A percentile compares a stretch with the other conserved stretches of the same genome.
phyloP scores from a whole-genome alignment of 2,888 invertebrate genomes.

The Acanthacorydalis orientalis region DNA sequence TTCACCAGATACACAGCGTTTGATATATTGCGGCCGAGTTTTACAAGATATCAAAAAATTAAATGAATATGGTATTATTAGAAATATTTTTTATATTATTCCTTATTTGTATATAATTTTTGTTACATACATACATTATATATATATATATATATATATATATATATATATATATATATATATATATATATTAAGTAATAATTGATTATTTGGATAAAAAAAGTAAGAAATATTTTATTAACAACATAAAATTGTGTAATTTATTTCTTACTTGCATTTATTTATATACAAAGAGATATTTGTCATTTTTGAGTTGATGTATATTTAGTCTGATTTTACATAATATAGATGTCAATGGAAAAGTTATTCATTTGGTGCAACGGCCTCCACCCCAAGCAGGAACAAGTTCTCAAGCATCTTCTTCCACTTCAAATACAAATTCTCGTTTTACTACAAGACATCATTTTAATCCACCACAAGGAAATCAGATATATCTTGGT shows the following conservation, averaged over 20 bases:
- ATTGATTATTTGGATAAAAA: not conserved
- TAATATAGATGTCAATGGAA: slow-evolving; percentile 67
- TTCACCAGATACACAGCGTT: slow-evolving; percentile 64
- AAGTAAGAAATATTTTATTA: not conserved
- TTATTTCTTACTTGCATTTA: too few relatives aligned
- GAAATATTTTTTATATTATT: slow-evolving; percentile 6
- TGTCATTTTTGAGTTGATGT: not conserved
- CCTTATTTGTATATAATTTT: not conserved
- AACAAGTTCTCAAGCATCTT: slow-evolving; percentile 1
- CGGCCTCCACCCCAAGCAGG: slow-evolving; percentile 66
- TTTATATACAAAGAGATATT: too few relatives aligned
- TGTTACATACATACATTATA: not conserved
- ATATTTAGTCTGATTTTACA: slow-evolving; percentile 3
- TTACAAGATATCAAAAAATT: slow-evolving; percentile 75
- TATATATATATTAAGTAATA: too few relatives aligned
- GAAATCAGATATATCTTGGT: slow-evolving; percentile 32
- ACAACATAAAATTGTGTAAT: not conserved
- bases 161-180: not conserved
- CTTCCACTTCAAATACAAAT: slow-evolving; percentile 7
- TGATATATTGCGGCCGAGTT: slow-evolving; percentile 91
- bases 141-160: not conserved
- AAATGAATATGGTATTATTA: slow-evolving; percentile 58
- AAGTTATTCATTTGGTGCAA: slow-evolving; percentile 84
- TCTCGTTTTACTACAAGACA: slow-evolving; percentile 29
- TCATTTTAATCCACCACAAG: slow-evolving; percentile 64